Conservation (phyloP, 35 echinoderm and acorn worm species). For the Heliocidaris tuberculata region DNA sequence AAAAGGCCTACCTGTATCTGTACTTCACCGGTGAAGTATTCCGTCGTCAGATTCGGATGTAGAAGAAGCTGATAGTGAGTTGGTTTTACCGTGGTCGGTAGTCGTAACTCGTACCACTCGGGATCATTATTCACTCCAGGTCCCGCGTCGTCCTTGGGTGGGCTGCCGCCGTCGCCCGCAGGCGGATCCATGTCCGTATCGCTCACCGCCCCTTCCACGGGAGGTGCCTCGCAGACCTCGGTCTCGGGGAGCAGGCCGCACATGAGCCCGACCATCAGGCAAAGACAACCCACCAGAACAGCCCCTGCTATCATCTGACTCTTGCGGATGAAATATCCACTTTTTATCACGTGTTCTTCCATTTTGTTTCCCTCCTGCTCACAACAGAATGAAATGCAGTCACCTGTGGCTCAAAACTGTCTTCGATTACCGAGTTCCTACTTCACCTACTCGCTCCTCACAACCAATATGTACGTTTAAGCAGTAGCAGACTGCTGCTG, state of each 20-base stretch:
- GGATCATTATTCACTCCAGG: background rate
- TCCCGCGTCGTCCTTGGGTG: background rate
- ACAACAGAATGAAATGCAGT: background rate
- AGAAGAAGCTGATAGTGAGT: constrained; percentile 67
- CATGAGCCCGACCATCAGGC: constrained; percentile 64
- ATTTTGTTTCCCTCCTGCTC: background rate
- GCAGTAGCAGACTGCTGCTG: background rate
- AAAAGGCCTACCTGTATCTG: constrained; percentile 49
- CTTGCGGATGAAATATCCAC: constrained; percentile 21
- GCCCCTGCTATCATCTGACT: constrained; percentile 57
- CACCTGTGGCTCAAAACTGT: background rate
- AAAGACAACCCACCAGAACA: constrained; percentile 33
- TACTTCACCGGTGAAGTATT: constrained; percentile 62
- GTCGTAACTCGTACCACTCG: constrained; percentile 61
- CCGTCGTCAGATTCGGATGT: constrained; percentile 68
- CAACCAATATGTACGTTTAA: background rate
- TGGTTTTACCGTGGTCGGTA: constrained; percentile 59
- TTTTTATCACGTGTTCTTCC: background rate
- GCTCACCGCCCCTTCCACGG: background rate
- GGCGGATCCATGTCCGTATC: background rate
- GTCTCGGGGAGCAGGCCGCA: constrained; percentile 62
- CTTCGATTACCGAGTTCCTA: background rate
- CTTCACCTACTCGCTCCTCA: background rate
- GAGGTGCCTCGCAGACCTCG: constrained; percentile 32
- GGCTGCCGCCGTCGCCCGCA: background rate